phyloP scores from a whole-genome alignment of 1,140 invertebrate genomes.

The Drosophila subobscura region DNA sequence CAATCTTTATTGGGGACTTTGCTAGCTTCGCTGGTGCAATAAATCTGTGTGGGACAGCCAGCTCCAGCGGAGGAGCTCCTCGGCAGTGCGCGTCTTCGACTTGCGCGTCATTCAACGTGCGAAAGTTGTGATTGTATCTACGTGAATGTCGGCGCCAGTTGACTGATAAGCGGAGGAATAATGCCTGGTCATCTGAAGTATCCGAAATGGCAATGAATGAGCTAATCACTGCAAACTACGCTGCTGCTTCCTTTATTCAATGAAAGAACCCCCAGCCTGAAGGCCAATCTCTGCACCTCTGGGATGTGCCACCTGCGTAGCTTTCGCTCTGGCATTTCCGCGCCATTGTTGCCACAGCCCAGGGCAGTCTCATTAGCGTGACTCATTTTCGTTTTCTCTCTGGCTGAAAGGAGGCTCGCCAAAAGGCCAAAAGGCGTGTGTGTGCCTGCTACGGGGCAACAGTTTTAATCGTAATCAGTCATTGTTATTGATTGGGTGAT shows the following conservation, averaged over 20 bases:
- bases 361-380: background rate
- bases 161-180: constrained; percentile 28
- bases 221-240: background rate
- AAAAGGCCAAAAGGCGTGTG: constrained; percentile 31
- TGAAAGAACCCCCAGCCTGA: no score
- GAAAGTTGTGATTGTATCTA: background rate
- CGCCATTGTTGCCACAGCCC: constrained; percentile 14
- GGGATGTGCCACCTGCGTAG: no score
- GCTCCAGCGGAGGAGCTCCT: constrained; percentile 19
- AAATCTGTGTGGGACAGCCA: constrained; percentile 36
- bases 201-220: background rate
- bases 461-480: constrained; percentile 59
- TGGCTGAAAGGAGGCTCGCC: constrained; percentile 50
- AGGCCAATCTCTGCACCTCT: no score
- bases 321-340: constrained; percentile 7
- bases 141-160: constrained; percentile 25
- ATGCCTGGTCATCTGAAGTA: constrained; percentile 14
- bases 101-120: constrained; percentile 22
- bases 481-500: constrained; percentile 54
- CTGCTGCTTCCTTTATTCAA: no score
- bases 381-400: constrained; percentile 27
- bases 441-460: constrained; percentile 1
- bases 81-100: constrained; percentile 4
- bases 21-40: constrained; percentile 33
- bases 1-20: constrained; percentile 66